Evolutionary conservation across 2,888 invertebrate genomes (phyloP), one percentile per base, ranked within the genome.

Genomic region (Plebejus argus): DNA sequence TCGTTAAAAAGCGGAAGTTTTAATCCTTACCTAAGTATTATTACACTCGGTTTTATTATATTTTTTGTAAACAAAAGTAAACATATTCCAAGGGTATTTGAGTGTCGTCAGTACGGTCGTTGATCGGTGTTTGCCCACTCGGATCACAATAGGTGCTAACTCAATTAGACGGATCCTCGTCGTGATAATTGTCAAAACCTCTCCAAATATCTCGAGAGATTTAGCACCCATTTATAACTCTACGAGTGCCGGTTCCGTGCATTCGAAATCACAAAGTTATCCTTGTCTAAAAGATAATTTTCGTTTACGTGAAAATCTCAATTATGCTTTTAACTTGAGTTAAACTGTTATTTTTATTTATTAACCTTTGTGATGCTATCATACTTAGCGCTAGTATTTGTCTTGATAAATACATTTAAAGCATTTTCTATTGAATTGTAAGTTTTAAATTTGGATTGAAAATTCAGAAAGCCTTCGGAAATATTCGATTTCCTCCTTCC

Each of bases 111-210:
- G 53, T 23, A 18, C 49, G 72, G 72, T 71, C 71, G 72, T 72
- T 23, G 72, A 72, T 74, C 74, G 72, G 49, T 71, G 35, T 39
- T 72, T 45, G 72, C 39, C 49, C 53, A 74, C 45, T 72, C 45
- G 18, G 23, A 74, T 28, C 39, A 72, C 72, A 49, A 20, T 2
- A 72, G 20, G 53, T 74, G 74, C 28, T 74, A 74, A 74, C 28
- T 49, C 49, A 74, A 53, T 53, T 74, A 74, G 74, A 28, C 6
- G 53, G 74, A 66, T 74, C 49, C 49, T 53, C 74, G 72, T 23
- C 49, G 74, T 53, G 74, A 49, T 74, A 74, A 74, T 72, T 74
- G 45, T 74, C 74, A 74, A 74, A 23, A 53, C 53, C 28, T 74
- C 23, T 72, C 23, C 23, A 53, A 74, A 49, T 74, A 71, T 71